phyloP scores from a whole-genome alignment of 2,113 vertebrate species.

The Melanerpes formicivorus region DNA sequence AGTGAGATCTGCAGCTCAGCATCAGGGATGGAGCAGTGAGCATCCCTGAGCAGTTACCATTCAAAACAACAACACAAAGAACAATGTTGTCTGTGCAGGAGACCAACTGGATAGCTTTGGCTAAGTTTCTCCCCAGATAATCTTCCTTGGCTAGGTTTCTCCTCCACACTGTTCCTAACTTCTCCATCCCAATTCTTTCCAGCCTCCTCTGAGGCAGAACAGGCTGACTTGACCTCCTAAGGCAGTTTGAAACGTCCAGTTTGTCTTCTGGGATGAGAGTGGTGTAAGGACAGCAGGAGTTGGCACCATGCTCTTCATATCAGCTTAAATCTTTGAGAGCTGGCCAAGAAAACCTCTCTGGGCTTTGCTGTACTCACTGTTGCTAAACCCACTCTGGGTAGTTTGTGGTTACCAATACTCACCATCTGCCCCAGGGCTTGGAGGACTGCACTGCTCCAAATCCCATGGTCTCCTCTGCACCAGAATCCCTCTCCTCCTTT shows the following conservation, averaged over 20 bases:
- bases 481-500: not conserved
- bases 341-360: not conserved
- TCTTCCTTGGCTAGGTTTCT: not conserved
- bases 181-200: not conserved
- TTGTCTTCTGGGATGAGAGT: not conserved
- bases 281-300: not conserved
- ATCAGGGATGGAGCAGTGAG: not conserved
- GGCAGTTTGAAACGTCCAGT: not conserved
- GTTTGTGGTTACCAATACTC: not conserved
- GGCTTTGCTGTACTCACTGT: not conserved
- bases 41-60: not conserved
- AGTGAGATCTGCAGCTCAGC: not conserved
- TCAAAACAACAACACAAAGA: not conserved
- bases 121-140: not conserved
- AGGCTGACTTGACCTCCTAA: not conserved
- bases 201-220: not conserved
- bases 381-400: not conserved
- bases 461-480: not conserved
- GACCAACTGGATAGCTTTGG: not conserved
- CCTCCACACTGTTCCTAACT: not conserved
- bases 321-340: not conserved
- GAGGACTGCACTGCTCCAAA: not conserved
- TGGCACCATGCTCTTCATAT: not conserved
- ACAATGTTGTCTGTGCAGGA: not conserved
- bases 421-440: not conserved